Conservation (phyloP, 2,888 invertebrate species). For the Drosophila tripunctata region DNA sequence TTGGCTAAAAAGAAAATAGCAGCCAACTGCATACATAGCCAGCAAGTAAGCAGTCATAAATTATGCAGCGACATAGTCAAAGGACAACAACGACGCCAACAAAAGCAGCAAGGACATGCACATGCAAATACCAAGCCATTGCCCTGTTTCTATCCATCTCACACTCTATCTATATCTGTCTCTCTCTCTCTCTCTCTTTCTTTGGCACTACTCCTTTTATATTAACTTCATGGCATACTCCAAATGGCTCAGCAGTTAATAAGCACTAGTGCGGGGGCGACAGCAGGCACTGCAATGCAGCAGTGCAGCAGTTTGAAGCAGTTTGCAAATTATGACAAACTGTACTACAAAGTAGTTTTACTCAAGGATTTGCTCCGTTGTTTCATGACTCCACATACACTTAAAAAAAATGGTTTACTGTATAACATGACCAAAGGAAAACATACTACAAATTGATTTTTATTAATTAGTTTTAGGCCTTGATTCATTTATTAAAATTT, state of each 20-base stretch:
- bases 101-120: constrained; percentile 50
- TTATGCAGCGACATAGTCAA: constrained; percentile 77
- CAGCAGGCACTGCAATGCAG: constrained; percentile 22
- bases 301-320: too few relatives aligned
- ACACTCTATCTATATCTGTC: background rate
- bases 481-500: too few relatives aligned
- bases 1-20: constrained; percentile 50
- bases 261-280: constrained; percentile 57
- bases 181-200: background rate
- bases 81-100: constrained; percentile 57
- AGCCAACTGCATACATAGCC: constrained; percentile 50
- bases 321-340: constrained; percentile 76
- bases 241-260: constrained; percentile 71
- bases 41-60: constrained; percentile 74
- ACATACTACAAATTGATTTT: too few relatives aligned
- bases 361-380: background rate
- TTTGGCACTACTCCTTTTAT: too few relatives aligned
- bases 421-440: too few relatives aligned
- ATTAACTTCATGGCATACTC: constrained; percentile 51
- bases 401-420: background rate
- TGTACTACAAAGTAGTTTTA: constrained; percentile 35
- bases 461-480: too few relatives aligned
- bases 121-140: constrained; percentile 58
- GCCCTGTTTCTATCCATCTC: constrained; percentile 10
- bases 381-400: background rate